Conservation (phyloP, 2,113 vertebrate genomes). For the Hepsetus odoe region DNA sequence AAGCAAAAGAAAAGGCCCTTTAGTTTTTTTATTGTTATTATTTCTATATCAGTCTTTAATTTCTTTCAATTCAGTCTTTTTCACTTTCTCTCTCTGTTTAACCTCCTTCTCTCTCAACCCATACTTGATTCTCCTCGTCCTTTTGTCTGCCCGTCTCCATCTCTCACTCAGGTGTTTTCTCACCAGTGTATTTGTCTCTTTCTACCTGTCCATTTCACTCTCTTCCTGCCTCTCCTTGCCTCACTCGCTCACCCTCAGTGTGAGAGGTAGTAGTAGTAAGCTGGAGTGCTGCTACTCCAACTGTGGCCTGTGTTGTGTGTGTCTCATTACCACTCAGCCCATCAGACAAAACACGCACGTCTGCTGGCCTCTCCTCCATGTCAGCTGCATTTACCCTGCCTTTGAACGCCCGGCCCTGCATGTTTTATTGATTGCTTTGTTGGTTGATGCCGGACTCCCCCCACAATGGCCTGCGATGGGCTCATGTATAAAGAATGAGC, state of each 20-base stretch:
- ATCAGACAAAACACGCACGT: slow-evolving; percentile 66
- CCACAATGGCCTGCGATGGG: slow-evolving; percentile 66
- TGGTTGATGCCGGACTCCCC: slow-evolving; percentile 71
- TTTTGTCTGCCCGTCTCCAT: slow-evolving; percentile 44
- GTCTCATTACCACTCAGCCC: slow-evolving; percentile 40
- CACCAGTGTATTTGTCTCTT: slow-evolving; percentile 12
- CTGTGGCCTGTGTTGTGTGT: slow-evolving; percentile 46
- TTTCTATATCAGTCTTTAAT: background rate
- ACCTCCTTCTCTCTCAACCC: background rate
- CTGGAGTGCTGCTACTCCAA: slow-evolving; percentile 31
- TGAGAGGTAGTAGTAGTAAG: slow-evolving; percentile 15
- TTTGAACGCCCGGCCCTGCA: slow-evolving; percentile 72
- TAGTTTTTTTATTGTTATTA: too few relatives aligned
- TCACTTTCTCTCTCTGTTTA: background rate
- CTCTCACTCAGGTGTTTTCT: slow-evolving; percentile 41
- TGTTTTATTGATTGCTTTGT: slow-evolving; percentile 79
- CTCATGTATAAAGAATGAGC: slow-evolving; percentile 77
- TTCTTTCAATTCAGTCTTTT: background rate
- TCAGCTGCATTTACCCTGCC: slow-evolving; percentile 76
- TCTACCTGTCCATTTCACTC: background rate
- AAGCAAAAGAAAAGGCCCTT: too few relatives aligned
- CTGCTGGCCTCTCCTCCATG: slow-evolving; percentile 59
- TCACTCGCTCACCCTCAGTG: background rate
- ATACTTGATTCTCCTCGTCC: slow-evolving; percentile 1
- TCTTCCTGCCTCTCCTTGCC: slow-evolving; percentile 44